Base-by-base conservation (phyloP, 2,797 vertebrate species). In the Halcyon leucocephala region DNA sequence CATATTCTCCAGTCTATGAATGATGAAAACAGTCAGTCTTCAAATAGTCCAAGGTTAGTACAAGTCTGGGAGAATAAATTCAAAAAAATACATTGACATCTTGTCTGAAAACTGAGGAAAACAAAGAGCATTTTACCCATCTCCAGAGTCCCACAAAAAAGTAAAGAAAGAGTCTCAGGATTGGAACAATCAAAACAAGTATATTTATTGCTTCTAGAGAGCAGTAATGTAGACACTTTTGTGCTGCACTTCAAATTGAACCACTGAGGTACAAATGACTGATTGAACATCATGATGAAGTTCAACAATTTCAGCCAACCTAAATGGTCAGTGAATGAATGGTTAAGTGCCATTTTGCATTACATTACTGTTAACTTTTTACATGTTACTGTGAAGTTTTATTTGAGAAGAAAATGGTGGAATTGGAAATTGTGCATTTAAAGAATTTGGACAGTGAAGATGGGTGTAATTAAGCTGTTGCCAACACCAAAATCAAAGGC, bases 191-290 rank as follows among this genome's bases (percentile, higher is more conserved):
- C 13, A 46, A 86, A 90, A 7, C 5, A 70, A 79, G 19, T 21
- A 24, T 24, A 73, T 86, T 86, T 79, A 24, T 29, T 71, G 33
- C 29, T 86, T 86, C 46, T 35, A 31, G 70, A 61, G 26, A 44
- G n/a, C 0, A 0, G 10, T 12, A 37, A 42, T 0, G 0, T 9
- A 13, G 20, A 16, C 25, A 8, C 1, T 93, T 60, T 41, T 52
- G 57, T 33, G 49, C 29, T 78, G 44, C 33, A 46, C 33, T 82
- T 90, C 21, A 57, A 25, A 83, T 61, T 31, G 41, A 77, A 25
- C 37, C 15, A 11, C 1, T 7, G 19, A 11, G 14, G 3, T 64
- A 18, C 1, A 7, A 21, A 16, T 21, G 46, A 46, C 8, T 46
- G 51, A 70, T 21, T n/a, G 31, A 79, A 26, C 13, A 25, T 11